Conservation (phyloP, 92 coral and sea anemone genomes). For the Epizoanthus ramosus region DNA sequence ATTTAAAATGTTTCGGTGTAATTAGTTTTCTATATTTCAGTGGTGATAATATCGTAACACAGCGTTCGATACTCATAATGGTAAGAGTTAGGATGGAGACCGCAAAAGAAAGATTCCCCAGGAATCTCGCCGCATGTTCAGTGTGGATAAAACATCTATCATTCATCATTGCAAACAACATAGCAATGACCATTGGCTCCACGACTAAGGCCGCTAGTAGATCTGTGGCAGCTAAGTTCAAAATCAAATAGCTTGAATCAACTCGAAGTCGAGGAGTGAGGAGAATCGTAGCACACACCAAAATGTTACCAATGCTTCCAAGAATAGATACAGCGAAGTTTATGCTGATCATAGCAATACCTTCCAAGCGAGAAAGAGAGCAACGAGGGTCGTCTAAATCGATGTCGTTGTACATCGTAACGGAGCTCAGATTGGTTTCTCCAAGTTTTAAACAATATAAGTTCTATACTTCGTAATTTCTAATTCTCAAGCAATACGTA, state of each 20-base stretch:
- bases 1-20: background rate
- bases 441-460: no score
- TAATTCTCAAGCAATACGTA: no score
- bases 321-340: background rate
- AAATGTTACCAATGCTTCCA: constrained; percentile 11
- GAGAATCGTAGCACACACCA: constrained; percentile 20
- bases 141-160: background rate
- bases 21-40: constrained; percentile 21
- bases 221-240: constrained; percentile 10
- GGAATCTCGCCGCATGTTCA: background rate
- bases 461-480: no score
- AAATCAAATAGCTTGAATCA: constrained; percentile 1
- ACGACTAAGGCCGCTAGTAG: constrained; percentile 4
- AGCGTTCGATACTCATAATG: constrained; percentile 12
- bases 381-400: no score
- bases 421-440: no score
- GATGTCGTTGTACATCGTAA: no score
- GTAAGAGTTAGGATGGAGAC: constrained; percentile 2
- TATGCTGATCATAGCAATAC: background rate
- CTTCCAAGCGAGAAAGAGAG: background rate
- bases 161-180: background rate
- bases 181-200: constrained; percentile 3
- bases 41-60: constrained; percentile 12
- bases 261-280: background rate
- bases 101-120: constrained; percentile 6